Base-by-base conservation (phyloP, 2,113 vertebrate species). In the Petrocephalus zakoni region DNA sequence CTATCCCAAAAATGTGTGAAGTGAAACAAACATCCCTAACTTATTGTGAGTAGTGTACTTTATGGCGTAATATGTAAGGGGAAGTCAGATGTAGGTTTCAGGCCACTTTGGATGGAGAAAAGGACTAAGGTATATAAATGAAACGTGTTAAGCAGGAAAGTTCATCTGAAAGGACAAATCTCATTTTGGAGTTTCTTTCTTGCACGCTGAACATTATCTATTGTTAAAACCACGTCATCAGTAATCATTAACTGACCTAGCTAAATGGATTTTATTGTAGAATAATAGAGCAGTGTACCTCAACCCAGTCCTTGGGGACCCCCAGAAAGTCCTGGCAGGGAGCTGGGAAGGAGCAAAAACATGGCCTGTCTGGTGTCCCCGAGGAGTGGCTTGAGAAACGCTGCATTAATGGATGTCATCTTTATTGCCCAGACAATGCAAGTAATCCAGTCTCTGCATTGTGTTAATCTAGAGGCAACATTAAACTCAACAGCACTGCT, bases 241-340 rank as follows among this genome's bases (percentile, higher is more conserved):
- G 52, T 55, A 83, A 58, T 88, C 64, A 82, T 47, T 61, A 58
- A 83, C 51, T 81, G 21, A 29, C 34, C 34, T 29, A 46, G 49
- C 11, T 81, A 19, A 19, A 22, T 42, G 13, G 53, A 21, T 93
- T 93, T 0, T 94, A 0, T 92, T 90, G 0, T 93, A 95, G 9
- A 49, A 47, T 94, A 0, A 92, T 91, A 0, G 4, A 64, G 10
- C 61, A 68, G 61, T 68, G 61, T 68, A 29, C 25, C n/a, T 68
- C n/a, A 64, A 64, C 2, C 22, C 1, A 8, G n/a, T 25, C 9
- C 61, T 64, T 64, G n/a, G 9, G 9, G 61, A 29, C 9, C 61
- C 10, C 61, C 10, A 64, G 58, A 61, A n/a, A 68, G 61, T 13
- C 25, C 61, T 42, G 42, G 42, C 3, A 42, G 42, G 42, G 42